Evolutionary conservation across 2,113 vertebrate genomes (phyloP).

Genomic region (rat (Rattus norvegicus)): GRCr8 NC_086038.1:39639501-39640000

Average conservation of each 20-base stretch:
- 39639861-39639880: not conserved
- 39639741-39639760: not conserved
- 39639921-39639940: constrained; percentile 39
- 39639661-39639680: constrained; percentile 12
- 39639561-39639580: constrained; percentile 66
- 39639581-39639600: constrained; percentile 53
- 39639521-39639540: constrained; percentile 32
- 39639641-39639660: constrained; percentile 25
- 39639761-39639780: not conserved
- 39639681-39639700: not conserved
- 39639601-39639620: constrained; percentile 15
- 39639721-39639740: not conserved
- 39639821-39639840: not conserved
- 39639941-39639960: not conserved
- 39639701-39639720: not conserved
- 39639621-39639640: not conserved
- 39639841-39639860: not conserved
- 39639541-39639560: constrained; percentile 24
- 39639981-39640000: constrained; percentile 25
- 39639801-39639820: not conserved
- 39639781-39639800: constrained; percentile 36
- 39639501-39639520: constrained; percentile 23
- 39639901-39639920: not conserved
- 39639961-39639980: constrained; percentile 9
- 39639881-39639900: not conserved